Evolutionary conservation across 1,140 invertebrate species (phyloP).

Genomic region (Heliothis subflexa): DNA sequence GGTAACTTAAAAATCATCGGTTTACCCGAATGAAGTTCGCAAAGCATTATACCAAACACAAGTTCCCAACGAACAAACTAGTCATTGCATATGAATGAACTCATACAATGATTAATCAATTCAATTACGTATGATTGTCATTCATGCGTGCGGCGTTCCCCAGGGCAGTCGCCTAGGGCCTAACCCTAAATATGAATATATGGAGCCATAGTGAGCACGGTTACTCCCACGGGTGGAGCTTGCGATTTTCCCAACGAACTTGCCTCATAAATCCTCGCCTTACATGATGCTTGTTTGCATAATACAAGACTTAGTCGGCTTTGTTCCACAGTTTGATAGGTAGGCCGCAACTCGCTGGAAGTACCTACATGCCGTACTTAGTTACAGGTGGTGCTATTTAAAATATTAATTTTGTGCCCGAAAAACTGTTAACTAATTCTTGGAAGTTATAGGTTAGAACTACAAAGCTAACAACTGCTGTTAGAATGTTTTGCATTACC

Average conservation of each 20-base stretch:
- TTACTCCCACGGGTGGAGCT: conserved; percentile 68
- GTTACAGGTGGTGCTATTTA: conserved; percentile 39
- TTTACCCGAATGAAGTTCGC: background rate
- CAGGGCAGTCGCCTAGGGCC: conserved; percentile 53
- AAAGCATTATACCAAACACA: conserved; percentile 12
- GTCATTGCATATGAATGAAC: conserved; percentile 39
- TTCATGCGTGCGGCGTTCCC: conserved; percentile 55
- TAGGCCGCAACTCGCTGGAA: conserved; percentile 47
- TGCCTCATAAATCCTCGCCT: conserved; percentile 84
- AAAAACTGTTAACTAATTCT: no score
- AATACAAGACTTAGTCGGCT: conserved; percentile 85
- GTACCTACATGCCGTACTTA: conserved; percentile 33
- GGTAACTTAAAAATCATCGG: background rate
- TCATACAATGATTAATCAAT: conserved; percentile 43
- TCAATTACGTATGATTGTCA: conserved; percentile 59
- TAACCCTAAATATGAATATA: conserved; percentile 80
- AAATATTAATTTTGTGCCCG: conserved; percentile 27
- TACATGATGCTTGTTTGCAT: conserved; percentile 85
- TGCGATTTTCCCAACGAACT: conserved; percentile 79
- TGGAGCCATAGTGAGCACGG: conserved; percentile 69
- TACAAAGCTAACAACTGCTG: no score
- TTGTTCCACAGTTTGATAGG: conserved; percentile 82
- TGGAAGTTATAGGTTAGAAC: background rate
- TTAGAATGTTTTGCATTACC: no score
- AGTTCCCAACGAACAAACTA: background rate